A percentile compares a stretch with the other conserved stretches of the same genome.
Evolutionary conservation across 2,888 invertebrate genomes (phyloP).

Genomic region (Protonemura montana): DNA sequence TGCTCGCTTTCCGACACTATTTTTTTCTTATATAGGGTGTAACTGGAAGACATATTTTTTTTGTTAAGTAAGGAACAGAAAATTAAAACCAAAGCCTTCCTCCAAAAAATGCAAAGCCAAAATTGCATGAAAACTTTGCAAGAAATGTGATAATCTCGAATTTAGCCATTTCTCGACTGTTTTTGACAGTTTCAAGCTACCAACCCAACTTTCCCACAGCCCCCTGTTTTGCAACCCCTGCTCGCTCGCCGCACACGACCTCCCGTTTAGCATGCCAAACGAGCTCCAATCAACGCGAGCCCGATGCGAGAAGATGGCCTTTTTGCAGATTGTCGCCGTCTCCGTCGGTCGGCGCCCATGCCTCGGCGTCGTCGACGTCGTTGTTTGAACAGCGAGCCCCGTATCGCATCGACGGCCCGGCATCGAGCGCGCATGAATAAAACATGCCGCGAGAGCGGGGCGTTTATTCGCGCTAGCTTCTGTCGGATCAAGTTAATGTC

Average conservation of each 20-base stretch:
- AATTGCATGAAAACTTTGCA: too few species aligned
- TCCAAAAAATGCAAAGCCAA: too few species aligned
- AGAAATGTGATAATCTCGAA: too few species aligned
- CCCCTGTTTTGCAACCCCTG: background rate
- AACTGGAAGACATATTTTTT: too few species aligned
- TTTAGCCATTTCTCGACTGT: too few species aligned
- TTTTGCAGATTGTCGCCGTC: background rate
- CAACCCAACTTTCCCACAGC: too few species aligned
- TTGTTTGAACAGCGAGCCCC: background rate
- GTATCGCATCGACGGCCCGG: background rate
- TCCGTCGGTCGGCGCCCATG: background rate
- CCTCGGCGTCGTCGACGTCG: background rate
- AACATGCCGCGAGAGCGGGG: background rate
- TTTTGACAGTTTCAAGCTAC: too few species aligned
- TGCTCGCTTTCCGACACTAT: too few species aligned
- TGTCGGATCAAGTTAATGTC: background rate
- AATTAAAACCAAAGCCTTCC: too few species aligned
- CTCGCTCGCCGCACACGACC: background rate
- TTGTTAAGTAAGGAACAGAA: too few species aligned
- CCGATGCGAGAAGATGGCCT: background rate
- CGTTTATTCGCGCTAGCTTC: conserved; percentile 12
- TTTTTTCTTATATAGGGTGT: too few species aligned
- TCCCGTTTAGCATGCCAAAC: conserved; percentile 47
- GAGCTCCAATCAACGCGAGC: conserved; percentile 32
- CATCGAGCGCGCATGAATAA: background rate